Conservation (phyloP, 2,797 vertebrate species). For the Phoeniculus purpureus region DNA sequence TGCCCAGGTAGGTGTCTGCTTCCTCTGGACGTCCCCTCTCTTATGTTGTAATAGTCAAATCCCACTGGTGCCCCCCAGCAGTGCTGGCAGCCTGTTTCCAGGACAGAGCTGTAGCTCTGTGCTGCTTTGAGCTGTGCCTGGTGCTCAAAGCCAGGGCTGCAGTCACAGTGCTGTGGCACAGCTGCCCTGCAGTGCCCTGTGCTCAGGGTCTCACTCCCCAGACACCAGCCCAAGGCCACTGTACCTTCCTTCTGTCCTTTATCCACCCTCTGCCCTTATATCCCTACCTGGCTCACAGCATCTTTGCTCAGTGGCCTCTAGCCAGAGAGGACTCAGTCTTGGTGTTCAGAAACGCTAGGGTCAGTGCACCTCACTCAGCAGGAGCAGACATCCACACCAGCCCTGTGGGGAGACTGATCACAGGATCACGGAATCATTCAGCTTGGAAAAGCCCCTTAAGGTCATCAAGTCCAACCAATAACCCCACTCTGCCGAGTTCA, state of each 20-base stretch:
- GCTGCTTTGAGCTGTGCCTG: not conserved
- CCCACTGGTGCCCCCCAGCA: not conserved
- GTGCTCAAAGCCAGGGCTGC: not conserved
- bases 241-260: not conserved
- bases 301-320: no score
- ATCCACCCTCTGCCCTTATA: not conserved
- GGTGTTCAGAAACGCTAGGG: not conserved
- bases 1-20: not conserved
- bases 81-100: not conserved
- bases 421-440: no score
- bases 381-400: not conserved
- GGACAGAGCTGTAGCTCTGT: not conserved
- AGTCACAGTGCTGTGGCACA: not conserved
- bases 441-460: no score
- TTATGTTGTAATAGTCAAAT: not conserved
- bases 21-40: not conserved
- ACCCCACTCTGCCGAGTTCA: no score
- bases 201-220: not conserved
- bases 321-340: not conserved
- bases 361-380: not conserved
- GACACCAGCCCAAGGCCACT: not conserved
- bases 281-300: not conserved
- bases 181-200: not conserved
- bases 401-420: not conserved
- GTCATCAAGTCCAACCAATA: no score